Conservation (phyloP, 2,797 vertebrate species). For the Sebastiscus tertius region DNA sequence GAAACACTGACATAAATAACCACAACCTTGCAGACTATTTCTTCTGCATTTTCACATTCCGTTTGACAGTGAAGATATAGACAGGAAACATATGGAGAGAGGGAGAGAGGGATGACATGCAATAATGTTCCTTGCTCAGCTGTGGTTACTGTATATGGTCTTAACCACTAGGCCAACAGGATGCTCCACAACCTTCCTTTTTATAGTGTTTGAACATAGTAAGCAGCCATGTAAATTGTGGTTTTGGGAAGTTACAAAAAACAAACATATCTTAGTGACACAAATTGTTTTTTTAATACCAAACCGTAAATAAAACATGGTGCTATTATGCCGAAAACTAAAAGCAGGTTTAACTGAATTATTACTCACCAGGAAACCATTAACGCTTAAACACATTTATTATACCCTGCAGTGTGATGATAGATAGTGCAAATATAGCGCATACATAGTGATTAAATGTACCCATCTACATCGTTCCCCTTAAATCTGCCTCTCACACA, state of each 20-base stretch:
- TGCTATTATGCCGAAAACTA: neutral
- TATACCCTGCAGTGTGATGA: neutral
- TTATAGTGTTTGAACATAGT: neutral
- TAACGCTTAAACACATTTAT: neutral
- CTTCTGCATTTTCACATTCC: neutral
- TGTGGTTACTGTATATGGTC: neutral
- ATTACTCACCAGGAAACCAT: neutral
- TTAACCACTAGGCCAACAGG: neutral
- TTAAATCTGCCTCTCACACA: conserved; percentile 1
- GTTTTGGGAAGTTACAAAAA: neutral
- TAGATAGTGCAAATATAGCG: neutral
- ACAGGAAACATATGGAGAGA: neutral
- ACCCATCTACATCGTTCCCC: neutral
- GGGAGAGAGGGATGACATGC: neutral
- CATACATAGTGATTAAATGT: neutral
- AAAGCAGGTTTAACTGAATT: neutral
- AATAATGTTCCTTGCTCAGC: neutral
- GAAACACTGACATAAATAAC: conserved; percentile 22
- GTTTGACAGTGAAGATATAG: neutral
- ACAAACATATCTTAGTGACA: neutral
- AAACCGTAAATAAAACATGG: neutral
- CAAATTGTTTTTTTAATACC: neutral
- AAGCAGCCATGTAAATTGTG: neutral
- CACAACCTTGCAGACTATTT: neutral
- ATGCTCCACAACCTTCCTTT: neutral